Evolutionary conservation across 2,888 invertebrate species (phyloP), one percentile per base, ranked within the genome.

Genomic region (Amphipoea lucens): DNA sequence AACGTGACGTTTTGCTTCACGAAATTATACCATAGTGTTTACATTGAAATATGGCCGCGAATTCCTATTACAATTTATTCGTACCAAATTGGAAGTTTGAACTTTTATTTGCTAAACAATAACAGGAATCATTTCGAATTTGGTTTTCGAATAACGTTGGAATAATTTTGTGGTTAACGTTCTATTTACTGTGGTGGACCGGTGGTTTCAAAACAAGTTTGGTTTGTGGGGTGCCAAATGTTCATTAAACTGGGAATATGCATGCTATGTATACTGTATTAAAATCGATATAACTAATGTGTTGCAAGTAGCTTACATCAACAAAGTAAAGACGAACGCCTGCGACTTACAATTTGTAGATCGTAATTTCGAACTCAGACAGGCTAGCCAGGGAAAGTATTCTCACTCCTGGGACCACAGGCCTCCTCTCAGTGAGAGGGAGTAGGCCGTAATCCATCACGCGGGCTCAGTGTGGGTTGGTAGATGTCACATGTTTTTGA

Each of bases 1-100:
- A 92, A 92, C 92, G 92, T 92, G 92, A 92, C 89, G n/a, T 86
- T 89, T 79, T 73, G 69, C 74, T 65, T 12, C 66, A 62, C 74
- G 72, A 86, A 87, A 89, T 87, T 89, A 83, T 80, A 80, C 54
- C 57, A 75, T 84, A 80, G 67, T 83, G 76, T 87, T 85, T 89
- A 74, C 85, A 71, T 81, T 89, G 81, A 83, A 86, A 82, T 74
- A 79, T 71, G 67, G 68, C 68, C 42, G 48, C 76, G 67, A 72
- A 77, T 78, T 88, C 63, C 65, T 81, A 45, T 78, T 79, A 78
- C 70, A 77, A 57, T 86, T 73, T 77, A 62, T 76, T 79, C 40
- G n/a, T 62, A 36, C 68, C 40, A 75, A 83, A 72, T 84, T 71
- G 67, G 69, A 66, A 51, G 60, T 71, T 72, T 66, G 48, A 45